phyloP scores from a whole-genome alignment of 2,888 invertebrate genomes.

The Ophion obscuratus region DNA sequence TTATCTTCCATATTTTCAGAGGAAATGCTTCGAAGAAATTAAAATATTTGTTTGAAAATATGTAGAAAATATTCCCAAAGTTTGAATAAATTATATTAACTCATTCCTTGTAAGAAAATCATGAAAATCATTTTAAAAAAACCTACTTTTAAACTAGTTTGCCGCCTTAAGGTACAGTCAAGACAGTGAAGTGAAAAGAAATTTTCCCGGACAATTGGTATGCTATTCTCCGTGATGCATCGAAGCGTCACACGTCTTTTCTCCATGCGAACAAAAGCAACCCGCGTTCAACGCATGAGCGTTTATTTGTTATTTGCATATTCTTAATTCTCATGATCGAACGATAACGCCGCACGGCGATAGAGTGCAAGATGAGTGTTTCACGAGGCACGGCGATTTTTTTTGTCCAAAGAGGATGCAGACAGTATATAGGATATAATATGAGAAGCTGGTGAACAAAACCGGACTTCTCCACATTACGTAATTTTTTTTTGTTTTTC shows the following conservation, averaged over 20 bases:
- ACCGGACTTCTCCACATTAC: too few relatives aligned
- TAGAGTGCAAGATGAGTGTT: slow-evolving; percentile 14
- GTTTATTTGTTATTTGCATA: slow-evolving; percentile 51
- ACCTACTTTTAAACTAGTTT: too few relatives aligned
- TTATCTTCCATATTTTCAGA: too few relatives aligned
- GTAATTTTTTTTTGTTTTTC: too few relatives aligned
- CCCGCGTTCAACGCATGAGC: slow-evolving; percentile 45
- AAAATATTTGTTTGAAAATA: too few relatives aligned
- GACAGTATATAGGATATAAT: slow-evolving; percentile 2
- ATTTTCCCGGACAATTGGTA: slow-evolving; percentile 49
- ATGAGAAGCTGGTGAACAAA: background rate
- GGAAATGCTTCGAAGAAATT: too few relatives aligned
- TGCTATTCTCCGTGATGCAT: slow-evolving; percentile 40
- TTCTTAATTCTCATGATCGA: slow-evolving; percentile 60
- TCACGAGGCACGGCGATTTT: slow-evolving; percentile 26
- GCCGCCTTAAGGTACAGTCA: slow-evolving; percentile 3
- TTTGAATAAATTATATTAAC: too few relatives aligned
- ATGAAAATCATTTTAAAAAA: too few relatives aligned
- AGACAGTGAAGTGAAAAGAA: slow-evolving; percentile 45
- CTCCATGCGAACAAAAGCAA: slow-evolving; percentile 33
- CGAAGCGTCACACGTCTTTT: slow-evolving; percentile 45
- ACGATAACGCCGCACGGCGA: slow-evolving; percentile 51
- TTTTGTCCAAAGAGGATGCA: slow-evolving; percentile 37
- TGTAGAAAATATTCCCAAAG: too few relatives aligned
- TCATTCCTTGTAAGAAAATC: too few relatives aligned